These are phyloP conservation scores for Lordiphosa mommai DNA, from an alignment of 1,140 invertebrate genomes.

Conservation along the genomic window DNA sequence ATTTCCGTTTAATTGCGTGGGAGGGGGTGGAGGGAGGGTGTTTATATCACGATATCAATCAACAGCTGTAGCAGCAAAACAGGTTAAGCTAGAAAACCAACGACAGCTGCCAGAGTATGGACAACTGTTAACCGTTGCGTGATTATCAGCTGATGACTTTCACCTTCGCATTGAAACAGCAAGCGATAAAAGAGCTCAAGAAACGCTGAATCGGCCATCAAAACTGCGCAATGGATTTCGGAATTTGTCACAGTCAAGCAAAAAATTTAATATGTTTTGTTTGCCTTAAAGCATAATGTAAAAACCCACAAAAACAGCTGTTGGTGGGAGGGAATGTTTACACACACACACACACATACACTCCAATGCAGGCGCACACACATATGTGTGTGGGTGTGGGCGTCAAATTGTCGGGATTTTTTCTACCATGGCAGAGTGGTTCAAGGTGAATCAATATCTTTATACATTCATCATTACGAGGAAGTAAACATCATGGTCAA, in stretches of 20 bases:
- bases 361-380: neutral
- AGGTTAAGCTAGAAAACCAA: constrained; percentile 14
- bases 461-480: neutral
- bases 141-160: constrained; percentile 64
- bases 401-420: constrained; percentile 2
- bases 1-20: constrained; percentile 7
- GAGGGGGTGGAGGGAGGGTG: too few species aligned
- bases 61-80: constrained; percentile 20
- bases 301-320: constrained; percentile 27
- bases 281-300: constrained; percentile 1
- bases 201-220: neutral
- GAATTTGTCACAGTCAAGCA: too few species aligned
- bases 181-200: constrained; percentile 23
- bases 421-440: constrained; percentile 28
- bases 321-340: constrained; percentile 26
- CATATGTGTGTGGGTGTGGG: constrained; percentile 13
- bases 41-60: constrained; percentile 15
- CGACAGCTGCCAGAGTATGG: constrained; percentile 1
- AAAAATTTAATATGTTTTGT: neutral
- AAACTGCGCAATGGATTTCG: neutral
- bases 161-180: constrained; percentile 64
- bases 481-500: neutral
- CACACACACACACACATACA: constrained; percentile 15
- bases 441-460: constrained; percentile 47
- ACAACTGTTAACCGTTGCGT: neutral